phyloP scores from a whole-genome alignment of 2,888 invertebrate genomes.

The Nomada lathburiana region DNA sequence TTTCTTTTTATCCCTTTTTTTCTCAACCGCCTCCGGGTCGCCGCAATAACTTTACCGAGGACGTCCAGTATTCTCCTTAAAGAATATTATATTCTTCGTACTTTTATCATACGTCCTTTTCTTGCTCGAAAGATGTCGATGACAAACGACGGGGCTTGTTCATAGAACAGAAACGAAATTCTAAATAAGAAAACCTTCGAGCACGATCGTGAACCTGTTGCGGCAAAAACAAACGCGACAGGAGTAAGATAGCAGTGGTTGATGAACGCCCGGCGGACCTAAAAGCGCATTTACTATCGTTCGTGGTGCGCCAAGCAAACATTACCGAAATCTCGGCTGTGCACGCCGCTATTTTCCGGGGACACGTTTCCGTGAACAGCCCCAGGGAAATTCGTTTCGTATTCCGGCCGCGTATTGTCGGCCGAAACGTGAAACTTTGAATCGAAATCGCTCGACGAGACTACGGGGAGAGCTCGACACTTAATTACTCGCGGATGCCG shows the following conservation, averaged over 20 bases:
- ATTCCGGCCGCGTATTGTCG: conserved; percentile 27
- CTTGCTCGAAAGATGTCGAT: conserved; percentile 1
- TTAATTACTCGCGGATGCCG: conserved; percentile 24
- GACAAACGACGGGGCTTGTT: neutral
- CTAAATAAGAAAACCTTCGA: conserved; percentile 8
- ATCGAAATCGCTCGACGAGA: conserved; percentile 38
- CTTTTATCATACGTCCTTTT: neutral
- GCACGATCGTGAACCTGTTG: conserved; percentile 59
- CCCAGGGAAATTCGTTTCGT: conserved; percentile 47
- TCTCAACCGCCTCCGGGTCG: too few species aligned
- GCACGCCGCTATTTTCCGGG: conserved; percentile 31
- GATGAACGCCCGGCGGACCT: conserved; percentile 56
- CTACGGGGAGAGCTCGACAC: neutral
- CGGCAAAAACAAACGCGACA: conserved; percentile 1
- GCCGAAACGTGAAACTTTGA: conserved; percentile 15
- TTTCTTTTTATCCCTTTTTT: neutral
- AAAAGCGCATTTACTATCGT: conserved; percentile 48
- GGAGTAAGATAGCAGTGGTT: conserved; percentile 6
- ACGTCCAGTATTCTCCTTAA: too few species aligned
- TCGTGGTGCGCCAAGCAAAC: conserved; percentile 37
- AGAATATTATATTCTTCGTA: neutral
- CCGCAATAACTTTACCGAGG: too few species aligned
- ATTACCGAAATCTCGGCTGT: conserved; percentile 38
- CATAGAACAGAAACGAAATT: conserved; percentile 33
- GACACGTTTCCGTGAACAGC: conserved; percentile 39